Evolutionary conservation across 2,888 invertebrate genomes (phyloP).

Genomic region (Drosophila stalkeri): DNA sequence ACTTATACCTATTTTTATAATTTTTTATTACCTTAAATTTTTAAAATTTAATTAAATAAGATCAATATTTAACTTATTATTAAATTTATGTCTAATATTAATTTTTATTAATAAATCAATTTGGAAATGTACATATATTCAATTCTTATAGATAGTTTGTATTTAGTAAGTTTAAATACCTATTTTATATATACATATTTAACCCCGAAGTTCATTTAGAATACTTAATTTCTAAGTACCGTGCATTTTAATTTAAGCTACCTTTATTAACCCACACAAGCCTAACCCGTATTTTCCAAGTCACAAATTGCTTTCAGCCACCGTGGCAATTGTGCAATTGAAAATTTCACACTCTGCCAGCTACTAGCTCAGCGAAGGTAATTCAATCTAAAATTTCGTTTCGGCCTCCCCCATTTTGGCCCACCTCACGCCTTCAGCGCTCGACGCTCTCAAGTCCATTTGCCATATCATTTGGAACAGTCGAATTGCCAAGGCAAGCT

Average conservation of each 20-base stretch:
- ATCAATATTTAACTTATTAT: too few relatives aligned
- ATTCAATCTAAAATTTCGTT: constrained; percentile 26
- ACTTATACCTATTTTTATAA: too few relatives aligned
- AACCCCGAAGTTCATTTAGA: too few relatives aligned
- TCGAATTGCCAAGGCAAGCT: constrained; percentile 38
- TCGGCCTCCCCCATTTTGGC: neutral
- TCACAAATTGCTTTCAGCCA: constrained; percentile 14
- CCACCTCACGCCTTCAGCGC: constrained; percentile 1
- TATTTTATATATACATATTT: neutral
- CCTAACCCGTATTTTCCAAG: neutral
- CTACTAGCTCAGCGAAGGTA: constrained; percentile 15
- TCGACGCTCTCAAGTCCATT: constrained; percentile 39
- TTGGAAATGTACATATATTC: too few relatives aligned
- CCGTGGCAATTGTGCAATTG: constrained; percentile 34
- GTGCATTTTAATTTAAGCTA: neutral
- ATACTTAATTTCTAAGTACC: neutral
- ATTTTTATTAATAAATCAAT: too few relatives aligned
- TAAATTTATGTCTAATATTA: too few relatives aligned
- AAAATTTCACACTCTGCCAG: constrained; percentile 41
- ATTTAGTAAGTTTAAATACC: too few relatives aligned
- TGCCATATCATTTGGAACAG: constrained; percentile 55
- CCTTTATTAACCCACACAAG: neutral
- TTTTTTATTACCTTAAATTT: too few relatives aligned
- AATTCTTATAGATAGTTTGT: too few relatives aligned
- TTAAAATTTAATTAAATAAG: too few relatives aligned